Conservation (phyloP, 2,888 invertebrate genomes). For the Mythimna albipuncta region DNA sequence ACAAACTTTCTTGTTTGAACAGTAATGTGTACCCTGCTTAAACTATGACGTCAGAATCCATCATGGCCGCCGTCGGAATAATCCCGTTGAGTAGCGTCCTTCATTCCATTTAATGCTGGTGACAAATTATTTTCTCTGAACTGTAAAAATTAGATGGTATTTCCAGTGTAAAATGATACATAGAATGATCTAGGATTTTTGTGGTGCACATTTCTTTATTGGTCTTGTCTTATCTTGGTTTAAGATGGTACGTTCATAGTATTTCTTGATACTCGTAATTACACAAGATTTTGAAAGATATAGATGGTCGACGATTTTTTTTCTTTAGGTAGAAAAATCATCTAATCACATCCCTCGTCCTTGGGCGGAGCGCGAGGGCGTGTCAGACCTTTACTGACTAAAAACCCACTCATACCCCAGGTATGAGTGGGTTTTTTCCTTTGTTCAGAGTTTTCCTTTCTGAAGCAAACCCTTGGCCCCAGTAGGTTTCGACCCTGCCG, state of each 20-base stretch:
- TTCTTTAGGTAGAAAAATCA: too few species aligned
- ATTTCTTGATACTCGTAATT: background rate
- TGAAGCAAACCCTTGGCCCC: too few species aligned
- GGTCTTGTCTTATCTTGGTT: background rate
- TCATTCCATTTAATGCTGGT: conserved; percentile 29
- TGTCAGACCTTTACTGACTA: too few species aligned
- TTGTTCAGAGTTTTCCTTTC: too few species aligned
- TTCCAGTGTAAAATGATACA: conserved; percentile 10
- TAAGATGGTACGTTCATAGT: background rate
- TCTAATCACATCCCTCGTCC: too few species aligned
- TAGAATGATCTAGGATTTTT: conserved; percentile 7
- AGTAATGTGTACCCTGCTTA: conserved; percentile 26
- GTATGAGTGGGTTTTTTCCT: too few species aligned
- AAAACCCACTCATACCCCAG: too few species aligned
- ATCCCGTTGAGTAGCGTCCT: conserved; percentile 45
- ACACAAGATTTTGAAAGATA: too few species aligned
- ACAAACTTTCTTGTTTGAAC: conserved; percentile 37
- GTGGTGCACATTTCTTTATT: background rate
- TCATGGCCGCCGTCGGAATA: conserved; percentile 30
- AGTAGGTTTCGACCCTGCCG: too few species aligned
- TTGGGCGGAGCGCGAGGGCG: too few species aligned
- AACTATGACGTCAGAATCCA: conserved; percentile 41
- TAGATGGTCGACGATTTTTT: too few species aligned
- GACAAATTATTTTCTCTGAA: conserved; percentile 46
- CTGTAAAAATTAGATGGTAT: conserved; percentile 20